Conservation (phyloP, 2,113 vertebrate species). For the Marmota monax region DNA sequence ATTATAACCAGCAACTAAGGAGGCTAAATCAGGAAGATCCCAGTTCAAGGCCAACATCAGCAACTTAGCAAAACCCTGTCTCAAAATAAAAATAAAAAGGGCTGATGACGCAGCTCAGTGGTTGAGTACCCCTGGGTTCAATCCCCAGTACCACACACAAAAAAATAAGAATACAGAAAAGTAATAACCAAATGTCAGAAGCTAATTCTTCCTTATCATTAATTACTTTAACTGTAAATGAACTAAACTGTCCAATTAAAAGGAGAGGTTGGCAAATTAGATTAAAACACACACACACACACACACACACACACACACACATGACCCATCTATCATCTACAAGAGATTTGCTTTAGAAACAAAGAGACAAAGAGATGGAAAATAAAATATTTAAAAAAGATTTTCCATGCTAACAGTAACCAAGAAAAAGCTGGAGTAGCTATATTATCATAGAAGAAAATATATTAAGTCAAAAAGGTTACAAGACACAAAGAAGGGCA, state of each 20-base stretch:
- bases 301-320: no score
- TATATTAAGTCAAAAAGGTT: background rate
- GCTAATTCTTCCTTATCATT: no score
- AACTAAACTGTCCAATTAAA: background rate
- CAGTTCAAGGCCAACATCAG: no score
- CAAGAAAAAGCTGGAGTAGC: background rate
- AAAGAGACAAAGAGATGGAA: background rate
- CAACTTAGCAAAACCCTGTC: background rate
- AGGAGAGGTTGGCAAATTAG: background rate
- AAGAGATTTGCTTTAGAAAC: background rate
- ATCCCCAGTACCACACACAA: background rate
- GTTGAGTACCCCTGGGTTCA: no score
- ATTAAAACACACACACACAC: background rate
- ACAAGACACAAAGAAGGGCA: background rate
- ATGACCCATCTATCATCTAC: background rate
- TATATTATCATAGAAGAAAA: background rate
- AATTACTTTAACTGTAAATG: background rate
- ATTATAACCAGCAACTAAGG: background rate
- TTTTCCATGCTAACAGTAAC: background rate
- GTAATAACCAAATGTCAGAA: no score
- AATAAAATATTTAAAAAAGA: background rate
- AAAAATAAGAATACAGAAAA: background rate
- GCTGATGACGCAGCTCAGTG: background rate
- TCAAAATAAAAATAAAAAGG: background rate
- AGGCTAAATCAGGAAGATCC: background rate